phyloP scores from a whole-genome alignment of 2,113 vertebrate genomes.

The Ptychochromis oligacanthus region DNA sequence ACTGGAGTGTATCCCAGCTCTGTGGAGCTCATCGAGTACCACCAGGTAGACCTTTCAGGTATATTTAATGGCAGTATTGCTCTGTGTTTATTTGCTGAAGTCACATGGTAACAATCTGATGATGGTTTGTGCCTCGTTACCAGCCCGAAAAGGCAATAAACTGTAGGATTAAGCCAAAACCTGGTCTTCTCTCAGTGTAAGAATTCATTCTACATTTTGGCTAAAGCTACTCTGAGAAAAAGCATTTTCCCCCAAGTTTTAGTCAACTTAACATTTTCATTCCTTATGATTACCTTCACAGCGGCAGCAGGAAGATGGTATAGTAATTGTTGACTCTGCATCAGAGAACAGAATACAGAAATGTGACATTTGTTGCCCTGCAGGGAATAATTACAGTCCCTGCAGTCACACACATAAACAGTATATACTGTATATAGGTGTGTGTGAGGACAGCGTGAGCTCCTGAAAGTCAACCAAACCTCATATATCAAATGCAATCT shows the following conservation, averaged over 20 bases:
- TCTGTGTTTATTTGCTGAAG: slow-evolving; percentile 25
- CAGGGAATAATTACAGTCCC: background rate
- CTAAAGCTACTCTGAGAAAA: background rate
- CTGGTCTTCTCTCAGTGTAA: background rate
- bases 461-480: slow-evolving; percentile 28
- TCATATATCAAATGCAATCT: slow-evolving; percentile 12
- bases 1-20: background rate
- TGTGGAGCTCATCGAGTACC: background rate
- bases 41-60: background rate
- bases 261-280: background rate
- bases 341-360: background rate
- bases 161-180: background rate
- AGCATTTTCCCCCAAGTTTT: background rate
- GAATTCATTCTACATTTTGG: background rate
- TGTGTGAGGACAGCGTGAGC: slow-evolving; percentile 28
- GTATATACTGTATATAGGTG: background rate
- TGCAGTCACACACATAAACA: background rate
- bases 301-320: background rate
- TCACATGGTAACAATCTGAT: slow-evolving; percentile 20
- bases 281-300: background rate
- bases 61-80: background rate
- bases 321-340: background rate
- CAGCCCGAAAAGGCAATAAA: background rate
- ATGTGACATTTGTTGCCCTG: slow-evolving; percentile 26
- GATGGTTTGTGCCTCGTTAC: background rate